A percentile compares a stretch with the other conserved stretches of the same genome.
These are phyloP conservation scores for Heterodera carotae DNA, from an alignment of 1,140 invertebrate species.

Conservation along the genomic window DNA sequence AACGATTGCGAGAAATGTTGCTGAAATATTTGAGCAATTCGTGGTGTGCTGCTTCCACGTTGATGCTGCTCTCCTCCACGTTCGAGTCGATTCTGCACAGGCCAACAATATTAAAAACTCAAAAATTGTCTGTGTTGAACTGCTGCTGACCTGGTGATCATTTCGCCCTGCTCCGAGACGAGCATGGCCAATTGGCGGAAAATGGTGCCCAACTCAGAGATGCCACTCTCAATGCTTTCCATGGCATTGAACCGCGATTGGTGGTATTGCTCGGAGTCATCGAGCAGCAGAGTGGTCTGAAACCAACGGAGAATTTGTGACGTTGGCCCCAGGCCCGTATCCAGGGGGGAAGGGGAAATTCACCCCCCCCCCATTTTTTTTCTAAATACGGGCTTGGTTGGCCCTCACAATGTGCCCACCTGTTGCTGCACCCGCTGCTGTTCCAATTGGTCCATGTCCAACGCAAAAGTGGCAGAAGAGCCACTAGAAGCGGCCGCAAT, in stretches of 20 bases:
- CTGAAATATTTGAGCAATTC: slow-evolving; percentile 98
- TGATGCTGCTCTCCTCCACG: slow-evolving; percentile 89
- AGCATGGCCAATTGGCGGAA: slow-evolving; percentile 96
- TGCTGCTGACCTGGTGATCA: slow-evolving; percentile 84
- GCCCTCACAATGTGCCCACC: slow-evolving; percentile 21
- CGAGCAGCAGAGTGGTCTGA: slow-evolving; percentile 40
- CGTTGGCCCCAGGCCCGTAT: too few relatives aligned
- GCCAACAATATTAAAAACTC: slow-evolving; percentile 1
- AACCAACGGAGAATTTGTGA: too few relatives aligned
- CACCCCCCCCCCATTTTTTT: too few relatives aligned
- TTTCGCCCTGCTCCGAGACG: slow-evolving; percentile 96
- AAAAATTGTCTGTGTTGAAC: too few relatives aligned
- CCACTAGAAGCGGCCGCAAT: slow-evolving; percentile 48
- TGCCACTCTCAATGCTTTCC: slow-evolving; percentile 98
- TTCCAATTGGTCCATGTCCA: slow-evolving; percentile 61
- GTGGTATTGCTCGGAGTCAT: slow-evolving; percentile 72
- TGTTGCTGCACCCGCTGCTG: slow-evolving; percentile 56
- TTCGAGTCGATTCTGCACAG: slow-evolving; percentile 87
- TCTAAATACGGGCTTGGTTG: too few relatives aligned
- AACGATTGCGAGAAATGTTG: slow-evolving; percentile 92
- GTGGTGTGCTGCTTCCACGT: slow-evolving; percentile 93
- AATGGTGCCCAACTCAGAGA: slow-evolving; percentile 96
- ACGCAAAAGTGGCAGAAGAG: slow-evolving; percentile 45
- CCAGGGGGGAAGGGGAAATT: too few relatives aligned
- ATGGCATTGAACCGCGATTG: slow-evolving; percentile 91